These are phyloP conservation scores for Eriocheir sinensis DNA, from an alignment of 1,140 invertebrate genomes.

Conservation along the genomic window DNA sequence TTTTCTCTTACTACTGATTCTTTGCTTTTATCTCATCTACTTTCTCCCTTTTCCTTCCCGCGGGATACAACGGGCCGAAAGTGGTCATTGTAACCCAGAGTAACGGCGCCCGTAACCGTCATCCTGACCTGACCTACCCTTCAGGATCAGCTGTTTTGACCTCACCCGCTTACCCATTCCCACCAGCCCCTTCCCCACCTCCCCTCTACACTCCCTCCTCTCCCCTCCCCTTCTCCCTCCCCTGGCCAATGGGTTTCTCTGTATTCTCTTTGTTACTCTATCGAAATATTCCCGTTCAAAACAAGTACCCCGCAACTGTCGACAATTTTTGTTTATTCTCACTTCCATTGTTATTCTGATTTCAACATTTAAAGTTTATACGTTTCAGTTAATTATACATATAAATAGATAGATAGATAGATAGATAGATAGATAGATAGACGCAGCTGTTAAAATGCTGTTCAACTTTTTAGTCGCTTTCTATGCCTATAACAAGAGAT, in stretches of 20 bases:
- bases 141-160: slow-evolving; percentile 48
- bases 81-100: slow-evolving; percentile 39
- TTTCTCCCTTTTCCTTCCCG: background rate
- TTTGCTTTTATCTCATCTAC: background rate
- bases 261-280: no score
- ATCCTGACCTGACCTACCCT: slow-evolving; percentile 65
- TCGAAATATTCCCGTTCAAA: no score
- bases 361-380: no score
- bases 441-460: no score
- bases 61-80: background rate
- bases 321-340: no score
- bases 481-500: no score
- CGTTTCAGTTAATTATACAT: background rate
- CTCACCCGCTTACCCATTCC: background rate
- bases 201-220: background rate
- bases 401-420: background rate
- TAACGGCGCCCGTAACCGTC: slow-evolving; percentile 59
- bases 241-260: no score
- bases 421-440: background rate
- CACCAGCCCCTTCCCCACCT: background rate
- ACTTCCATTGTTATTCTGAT: no score
- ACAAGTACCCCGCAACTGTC: no score
- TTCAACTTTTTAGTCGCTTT: no score
- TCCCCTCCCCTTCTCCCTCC: background rate
- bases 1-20: no score